A percentile compares a stretch with the other conserved stretches of the same genome.
Evolutionary conservation across 2,888 invertebrate genomes (phyloP).

Genomic region (Drosophila setosimentum): DNA sequence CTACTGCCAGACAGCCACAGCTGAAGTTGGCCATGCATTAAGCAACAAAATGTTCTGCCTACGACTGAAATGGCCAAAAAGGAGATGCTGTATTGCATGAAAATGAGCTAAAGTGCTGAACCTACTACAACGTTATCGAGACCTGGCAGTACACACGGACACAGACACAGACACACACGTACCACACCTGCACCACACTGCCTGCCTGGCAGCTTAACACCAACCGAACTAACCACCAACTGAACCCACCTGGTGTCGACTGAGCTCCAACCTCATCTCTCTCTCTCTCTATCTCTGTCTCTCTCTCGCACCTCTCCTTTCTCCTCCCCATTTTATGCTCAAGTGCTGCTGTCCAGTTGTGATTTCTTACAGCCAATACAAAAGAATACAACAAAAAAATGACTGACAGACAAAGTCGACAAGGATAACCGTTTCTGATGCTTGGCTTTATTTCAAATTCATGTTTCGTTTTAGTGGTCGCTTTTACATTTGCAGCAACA

Average conservation of each 20-base stretch:
- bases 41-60: conserved; percentile 25
- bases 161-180: conserved; percentile 1
- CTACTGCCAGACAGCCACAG: conserved; percentile 23
- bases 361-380: conserved; percentile 47
- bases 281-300: not conserved
- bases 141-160: not conserved
- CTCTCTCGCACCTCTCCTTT: not conserved
- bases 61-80: conserved; percentile 35
- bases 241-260: conserved; percentile 7
- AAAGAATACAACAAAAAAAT: not conserved
- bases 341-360: conserved; percentile 45
- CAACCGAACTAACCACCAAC: conserved; percentile 3
- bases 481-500: conserved; percentile 1
- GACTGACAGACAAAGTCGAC: conserved; percentile 20
- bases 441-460: conserved; percentile 54
- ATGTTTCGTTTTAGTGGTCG: conserved; percentile 38
- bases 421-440: conserved; percentile 31
- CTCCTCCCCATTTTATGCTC: not conserved
- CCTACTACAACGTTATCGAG: conserved; percentile 12
- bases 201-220: conserved; percentile 9
- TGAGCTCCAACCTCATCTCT: not conserved
- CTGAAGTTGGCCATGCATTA: conserved; percentile 34
- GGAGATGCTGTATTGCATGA: conserved; percentile 50
- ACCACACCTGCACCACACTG: conserved; percentile 24
- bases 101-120: conserved; percentile 50